Evolutionary conservation across 2,797 vertebrate species (phyloP), one percentile per base, ranked within the genome.

Genomic region (Myotis vivesi): DNA sequence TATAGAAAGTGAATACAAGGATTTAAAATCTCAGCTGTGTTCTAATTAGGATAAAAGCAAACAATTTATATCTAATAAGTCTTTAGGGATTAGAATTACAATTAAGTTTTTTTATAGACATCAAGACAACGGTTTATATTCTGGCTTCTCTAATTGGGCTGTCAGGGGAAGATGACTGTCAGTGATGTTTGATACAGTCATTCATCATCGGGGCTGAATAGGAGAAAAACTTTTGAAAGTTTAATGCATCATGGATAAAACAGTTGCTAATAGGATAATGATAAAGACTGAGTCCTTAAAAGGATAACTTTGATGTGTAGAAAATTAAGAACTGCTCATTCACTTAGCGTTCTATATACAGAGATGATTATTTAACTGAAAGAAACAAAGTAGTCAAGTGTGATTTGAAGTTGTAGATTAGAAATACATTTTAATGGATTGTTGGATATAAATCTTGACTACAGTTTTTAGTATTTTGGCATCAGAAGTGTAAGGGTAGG

Each of bases 331-430:
- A 66, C 22, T 77, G 15, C 11, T 53, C 16, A 71, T 57, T 87
- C 55, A 22, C 49, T 86, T 46, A 76, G 41, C 20, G 72, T 69
- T 85, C 36, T 71, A 19, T n/a, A 55, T 80, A 15, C 19, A 62
- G 20, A 79, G 64, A 38, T 79, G 49, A 80, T 73, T 73, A 19
- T 87, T 76, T 73, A 68, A 51, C 77, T 62, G 76, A 90, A 91
- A 87, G 28, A 81, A 75, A 71, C 4, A 86, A 12, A 72, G 55
- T 82, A 57, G 15, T 84, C 51, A 76, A 91, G 12, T 53, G 6
- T 94, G 46, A 87, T 81, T 87, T 87, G 36, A 92, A 89, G 49
- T 64, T 89, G 49, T 73, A 87, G 66, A 69, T 92, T 59, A 87
- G 71, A 96, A 59, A 76, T 59, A 83, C 33, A 86, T 76, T 95